Percentiles rank a stretch among this genome's conserved stretches.
phyloP scores from a whole-genome alignment of 2,797 vertebrate species.

The Argya squamiceps region DNA sequence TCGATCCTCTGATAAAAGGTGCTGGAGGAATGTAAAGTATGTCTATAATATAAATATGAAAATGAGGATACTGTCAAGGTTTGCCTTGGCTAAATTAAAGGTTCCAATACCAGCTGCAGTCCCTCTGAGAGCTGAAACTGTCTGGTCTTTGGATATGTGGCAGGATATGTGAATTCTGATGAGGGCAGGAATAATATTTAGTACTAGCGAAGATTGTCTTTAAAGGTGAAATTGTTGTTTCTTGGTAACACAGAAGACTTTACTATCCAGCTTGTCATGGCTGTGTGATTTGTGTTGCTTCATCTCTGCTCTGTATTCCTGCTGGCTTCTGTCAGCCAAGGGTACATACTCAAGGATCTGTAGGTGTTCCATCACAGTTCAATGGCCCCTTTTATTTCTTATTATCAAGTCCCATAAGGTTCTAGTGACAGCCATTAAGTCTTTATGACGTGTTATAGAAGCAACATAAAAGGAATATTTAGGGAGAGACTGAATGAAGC shows the following conservation, averaged over 20 bases:
- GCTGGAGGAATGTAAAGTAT: conserved; percentile 8
- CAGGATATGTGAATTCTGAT: not conserved
- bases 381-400: not conserved
- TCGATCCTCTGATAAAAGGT: conserved; percentile 36
- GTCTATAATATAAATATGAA: not conserved
- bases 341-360: not conserved
- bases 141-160: not conserved
- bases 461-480: not conserved
- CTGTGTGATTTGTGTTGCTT: not conserved
- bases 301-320: not conserved
- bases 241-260: not conserved
- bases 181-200: not conserved
- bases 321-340: not conserved
- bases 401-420: not conserved
- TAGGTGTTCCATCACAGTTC: not conserved
- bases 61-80: not conserved
- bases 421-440: not conserved
- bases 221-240: not conserved
- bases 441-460: not conserved
- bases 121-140: not conserved
- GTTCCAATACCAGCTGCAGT: not conserved
- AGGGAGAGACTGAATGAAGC: not conserved
- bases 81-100: not conserved
- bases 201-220: not conserved
- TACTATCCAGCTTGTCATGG: not conserved